Percentiles rank a stretch among this genome's conserved stretches.
These are phyloP conservation scores for Phenganax stokvisi DNA, from an alignment of 92 coral and sea anemone species.

Conservation along the genomic window DNA sequence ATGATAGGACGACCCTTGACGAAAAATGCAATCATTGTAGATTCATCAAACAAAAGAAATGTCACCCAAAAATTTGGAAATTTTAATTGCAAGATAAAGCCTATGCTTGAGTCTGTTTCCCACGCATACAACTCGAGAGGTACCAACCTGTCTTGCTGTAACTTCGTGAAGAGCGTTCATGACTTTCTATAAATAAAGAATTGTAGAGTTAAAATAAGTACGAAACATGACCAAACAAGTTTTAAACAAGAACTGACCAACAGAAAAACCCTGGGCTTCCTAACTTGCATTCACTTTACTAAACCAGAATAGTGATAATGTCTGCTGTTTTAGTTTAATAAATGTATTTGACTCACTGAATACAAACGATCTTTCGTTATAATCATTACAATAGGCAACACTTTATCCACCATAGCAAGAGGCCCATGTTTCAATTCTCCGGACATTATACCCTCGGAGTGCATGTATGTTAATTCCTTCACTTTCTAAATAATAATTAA, in stretches of 20 bases:
- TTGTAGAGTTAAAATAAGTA: neutral
- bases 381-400: constrained; percentile 87
- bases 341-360: constrained; percentile 43
- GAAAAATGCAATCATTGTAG: neutral
- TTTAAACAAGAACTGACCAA: neutral
- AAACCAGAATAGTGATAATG: neutral
- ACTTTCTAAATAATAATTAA: constrained; percentile 57
- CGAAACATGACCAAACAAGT: neutral
- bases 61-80: too few relatives aligned
- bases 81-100: too few relatives aligned
- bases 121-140: neutral
- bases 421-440: constrained; percentile 97
- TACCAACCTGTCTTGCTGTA: constrained; percentile 85
- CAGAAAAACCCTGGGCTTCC: too few relatives aligned
- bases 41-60: too few relatives aligned
- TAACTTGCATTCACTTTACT: neutral
- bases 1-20: constrained; percentile 88
- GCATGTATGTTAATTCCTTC: constrained; percentile 95
- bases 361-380: constrained; percentile 78
- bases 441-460: constrained; percentile 91
- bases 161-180: constrained; percentile 97
- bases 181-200: constrained; percentile 63
- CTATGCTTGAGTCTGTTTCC: neutral
- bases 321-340: neutral
- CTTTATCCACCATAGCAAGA: constrained; percentile 81